A percentile compares a stretch with the other conserved stretches of the same genome.
Evolutionary conservation across 35 echinoderm and acorn worm species (phyloP).

Genomic region (Apostichopus californicus): DNA sequence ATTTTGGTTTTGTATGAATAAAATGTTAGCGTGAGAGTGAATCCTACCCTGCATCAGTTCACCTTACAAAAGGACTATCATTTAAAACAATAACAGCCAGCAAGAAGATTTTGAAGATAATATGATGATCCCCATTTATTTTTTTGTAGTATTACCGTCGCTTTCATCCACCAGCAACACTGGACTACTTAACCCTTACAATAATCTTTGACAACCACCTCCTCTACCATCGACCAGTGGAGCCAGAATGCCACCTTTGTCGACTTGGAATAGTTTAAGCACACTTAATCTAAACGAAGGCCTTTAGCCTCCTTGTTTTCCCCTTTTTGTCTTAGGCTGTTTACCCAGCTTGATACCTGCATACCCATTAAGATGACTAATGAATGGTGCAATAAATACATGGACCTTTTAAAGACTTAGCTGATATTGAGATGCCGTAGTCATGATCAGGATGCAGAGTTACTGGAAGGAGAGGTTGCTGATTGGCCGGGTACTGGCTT

Average conservation of each 20-base stretch:
- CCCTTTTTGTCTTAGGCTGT: background rate
- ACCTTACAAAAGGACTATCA: too few species aligned
- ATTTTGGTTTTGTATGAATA: too few species aligned
- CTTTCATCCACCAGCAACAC: background rate
- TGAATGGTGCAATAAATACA: slow-evolving; percentile 43
- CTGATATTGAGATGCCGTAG: background rate
- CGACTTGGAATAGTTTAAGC: background rate
- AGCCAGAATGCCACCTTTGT: background rate
- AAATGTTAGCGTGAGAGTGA: too few species aligned
- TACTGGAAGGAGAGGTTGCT: slow-evolving; percentile 42
- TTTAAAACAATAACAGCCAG: too few species aligned
- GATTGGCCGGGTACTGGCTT: slow-evolving; percentile 68
- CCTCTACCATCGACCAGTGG: background rate
- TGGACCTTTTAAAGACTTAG: slow-evolving; percentile 1
- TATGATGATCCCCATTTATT: too few species aligned
- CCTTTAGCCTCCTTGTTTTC: background rate
- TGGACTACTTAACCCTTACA: background rate
- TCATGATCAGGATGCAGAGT: slow-evolving; percentile 41
- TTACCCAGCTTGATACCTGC: slow-evolving; percentile 11
- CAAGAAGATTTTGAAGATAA: too few species aligned
- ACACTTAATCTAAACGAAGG: slow-evolving; percentile 12
- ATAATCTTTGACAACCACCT: background rate
- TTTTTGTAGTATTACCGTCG: too few species aligned
- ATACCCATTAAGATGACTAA: slow-evolving; percentile 24
- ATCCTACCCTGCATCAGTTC: too few species aligned